These are phyloP conservation scores for Corydoras sp. DNA, from an alignment of 2,113 vertebrate genomes.

Conservation along the genomic window DNA sequence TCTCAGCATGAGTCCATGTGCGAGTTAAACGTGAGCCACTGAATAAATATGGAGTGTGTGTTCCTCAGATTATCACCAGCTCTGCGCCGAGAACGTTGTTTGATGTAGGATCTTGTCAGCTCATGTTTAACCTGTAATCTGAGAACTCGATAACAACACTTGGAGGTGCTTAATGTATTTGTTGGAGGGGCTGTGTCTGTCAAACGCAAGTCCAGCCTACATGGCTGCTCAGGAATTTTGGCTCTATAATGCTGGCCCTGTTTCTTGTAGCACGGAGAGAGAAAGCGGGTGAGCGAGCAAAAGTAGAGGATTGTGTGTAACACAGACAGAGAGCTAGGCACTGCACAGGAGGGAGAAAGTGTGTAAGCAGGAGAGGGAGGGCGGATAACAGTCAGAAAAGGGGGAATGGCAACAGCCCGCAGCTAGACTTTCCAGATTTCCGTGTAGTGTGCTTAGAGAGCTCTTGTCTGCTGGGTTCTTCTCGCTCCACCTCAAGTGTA, in stretches of 20 bases:
- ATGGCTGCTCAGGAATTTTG: conserved; percentile 55
- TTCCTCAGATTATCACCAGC: conserved; percentile 1
- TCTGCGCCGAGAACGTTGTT: conserved; percentile 4
- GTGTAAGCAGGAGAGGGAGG: conserved; percentile 34
- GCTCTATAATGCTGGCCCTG: conserved; percentile 42
- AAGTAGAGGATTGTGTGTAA: conserved; percentile 22
- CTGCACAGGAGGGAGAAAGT: conserved; percentile 49
- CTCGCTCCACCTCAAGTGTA: not conserved
- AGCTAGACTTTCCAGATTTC: conserved; percentile 59
- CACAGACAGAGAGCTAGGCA: conserved; percentile 13
- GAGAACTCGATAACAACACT: conserved; percentile 66
- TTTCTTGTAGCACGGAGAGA: conserved; percentile 45
- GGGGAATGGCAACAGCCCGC: conserved; percentile 44
- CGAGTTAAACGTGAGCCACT: not conserved
- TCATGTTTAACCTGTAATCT: conserved; percentile 69
- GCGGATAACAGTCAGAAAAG: conserved; percentile 29
- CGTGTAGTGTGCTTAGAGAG: conserved; percentile 53
- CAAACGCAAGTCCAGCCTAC: conserved; percentile 43
- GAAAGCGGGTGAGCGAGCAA: conserved; percentile 56
- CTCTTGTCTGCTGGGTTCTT: conserved; percentile 55
- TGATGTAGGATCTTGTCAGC: conserved; percentile 43
- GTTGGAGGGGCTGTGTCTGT: conserved; percentile 46
- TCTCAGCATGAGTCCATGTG: not conserved
- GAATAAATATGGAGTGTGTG: conserved; percentile 10
- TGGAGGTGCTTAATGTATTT: conserved; percentile 36